A percentile compares a stretch with the other conserved stretches of the same genome.
These are phyloP conservation scores for Gavialis gangeticus DNA, from an alignment of 2,113 vertebrate genomes.

Conservation along the genomic window DNA sequence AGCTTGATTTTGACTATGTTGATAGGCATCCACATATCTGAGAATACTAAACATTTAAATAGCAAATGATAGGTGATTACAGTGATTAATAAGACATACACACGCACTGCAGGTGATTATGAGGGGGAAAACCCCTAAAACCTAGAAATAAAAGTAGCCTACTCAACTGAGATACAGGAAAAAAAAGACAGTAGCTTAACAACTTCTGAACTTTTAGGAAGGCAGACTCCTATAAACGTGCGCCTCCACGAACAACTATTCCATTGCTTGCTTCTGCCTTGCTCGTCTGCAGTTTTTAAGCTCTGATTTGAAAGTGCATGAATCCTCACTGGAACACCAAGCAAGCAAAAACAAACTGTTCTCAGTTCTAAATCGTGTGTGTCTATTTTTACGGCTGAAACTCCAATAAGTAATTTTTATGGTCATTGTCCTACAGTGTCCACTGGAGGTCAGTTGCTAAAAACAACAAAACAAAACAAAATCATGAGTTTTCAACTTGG, in stretches of 20 bases:
- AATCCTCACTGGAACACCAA: background rate
- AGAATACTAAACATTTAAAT: background rate
- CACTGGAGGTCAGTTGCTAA: background rate
- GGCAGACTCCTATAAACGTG: background rate
- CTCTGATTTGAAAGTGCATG: constrained; percentile 5
- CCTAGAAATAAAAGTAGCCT: too few relatives aligned
- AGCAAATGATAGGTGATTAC: background rate
- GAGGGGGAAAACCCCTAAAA: background rate
- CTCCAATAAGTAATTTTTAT: background rate
- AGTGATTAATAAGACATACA: background rate
- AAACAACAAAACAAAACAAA: background rate
- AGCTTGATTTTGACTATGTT: background rate
- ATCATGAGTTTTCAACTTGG: background rate
- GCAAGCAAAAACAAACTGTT: background rate
- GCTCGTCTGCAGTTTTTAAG: background rate
- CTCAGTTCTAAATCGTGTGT: background rate
- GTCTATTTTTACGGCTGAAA: background rate
- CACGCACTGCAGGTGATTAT: background rate
- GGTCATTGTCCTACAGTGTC: background rate
- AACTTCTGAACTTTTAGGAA: background rate
- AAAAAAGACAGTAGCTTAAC: background rate
- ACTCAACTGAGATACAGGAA: background rate
- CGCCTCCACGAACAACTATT: background rate
- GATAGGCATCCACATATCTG: background rate
- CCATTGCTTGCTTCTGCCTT: background rate